A percentile compares a stretch with the other conserved stretches of the same genome.
Conservation (phyloP, 2,113 vertebrate species). For the Egretta garzetta region DNA sequence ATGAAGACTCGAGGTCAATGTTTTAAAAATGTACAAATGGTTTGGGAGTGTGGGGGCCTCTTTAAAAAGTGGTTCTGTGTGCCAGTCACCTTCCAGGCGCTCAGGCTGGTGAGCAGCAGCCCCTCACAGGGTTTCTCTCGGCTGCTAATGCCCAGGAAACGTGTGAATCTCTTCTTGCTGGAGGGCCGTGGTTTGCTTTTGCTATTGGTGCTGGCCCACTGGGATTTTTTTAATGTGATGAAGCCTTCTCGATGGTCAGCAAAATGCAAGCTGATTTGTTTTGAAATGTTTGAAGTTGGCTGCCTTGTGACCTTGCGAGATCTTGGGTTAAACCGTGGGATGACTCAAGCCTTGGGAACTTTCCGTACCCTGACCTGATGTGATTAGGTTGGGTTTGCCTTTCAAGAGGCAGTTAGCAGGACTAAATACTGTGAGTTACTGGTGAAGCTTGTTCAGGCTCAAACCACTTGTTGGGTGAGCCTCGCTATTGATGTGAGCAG, state of each 20-base stretch:
- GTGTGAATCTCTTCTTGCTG: not conserved
- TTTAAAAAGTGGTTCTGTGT: not conserved
- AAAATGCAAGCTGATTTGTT: not conserved
- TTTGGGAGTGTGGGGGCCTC: not conserved
- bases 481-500: not conserved
- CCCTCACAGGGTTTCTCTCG: fast-evolving
- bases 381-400: not conserved
- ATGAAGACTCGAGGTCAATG: not conserved
- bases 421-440: not conserved
- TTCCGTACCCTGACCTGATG: not conserved
- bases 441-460: not conserved
- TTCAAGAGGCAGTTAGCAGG: not conserved
- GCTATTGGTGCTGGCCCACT: not conserved
- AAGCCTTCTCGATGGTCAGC: not conserved
- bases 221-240: not conserved
- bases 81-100: not conserved
- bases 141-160: not conserved
- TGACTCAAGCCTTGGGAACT: not conserved
- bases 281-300: not conserved
- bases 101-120: not conserved
- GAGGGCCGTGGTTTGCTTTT: not conserved
- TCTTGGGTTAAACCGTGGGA: not conserved
- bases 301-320: not conserved
- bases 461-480: not conserved
- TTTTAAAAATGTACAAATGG: not conserved